Evolutionary conservation across 2,888 invertebrate genomes (phyloP), one percentile per base, ranked within the genome.

Genomic region (Euzophera pinguis): DNA sequence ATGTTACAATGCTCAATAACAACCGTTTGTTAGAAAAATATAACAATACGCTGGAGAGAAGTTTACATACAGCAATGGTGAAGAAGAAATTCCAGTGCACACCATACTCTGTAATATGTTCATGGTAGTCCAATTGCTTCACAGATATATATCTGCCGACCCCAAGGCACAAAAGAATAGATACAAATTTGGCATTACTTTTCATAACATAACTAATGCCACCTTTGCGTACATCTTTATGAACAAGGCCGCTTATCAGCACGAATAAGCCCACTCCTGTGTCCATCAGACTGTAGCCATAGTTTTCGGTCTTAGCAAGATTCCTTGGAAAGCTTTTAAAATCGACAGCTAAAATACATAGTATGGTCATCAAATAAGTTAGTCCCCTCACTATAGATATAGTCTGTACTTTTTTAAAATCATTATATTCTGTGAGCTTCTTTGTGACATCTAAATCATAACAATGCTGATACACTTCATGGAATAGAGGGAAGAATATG

Each of bases 41-140:
- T 43, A 95, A 81, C 39, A 95, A 67, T 7, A 93, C 59, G 0
- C 93, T 93, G 37, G 94, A 94, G 14, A 95, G 70, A 0, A 97
- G 75, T 83, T 96, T 97, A 13, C 97, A 94, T 38, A 94, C 83
- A 1, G 96, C 97, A 53, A 99, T 84, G 0, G 98, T 99, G 62
- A 98, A 94, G 81, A 99, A 99, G 78, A 99, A 99, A 83, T 99
- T 99, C 97, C 99, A 98, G 79, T 99, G 99, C 0, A 95, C 92
- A 0, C 99, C 99, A 90, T 99, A 99, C 78, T 99, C 99, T 0
- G 95, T 93, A 0, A 96, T 93, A 78, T 97, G 96, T 67, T 96
- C 95, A 53, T 96, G 95, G 78, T 99, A 99, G 61, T 95, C 93
- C 1, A 95, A 83, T 39, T 92, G 76, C 66, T 92, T 92, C 0